phyloP scores from a whole-genome alignment of 2,797 vertebrate genomes.

The Dermochelys coriacea region DNA sequence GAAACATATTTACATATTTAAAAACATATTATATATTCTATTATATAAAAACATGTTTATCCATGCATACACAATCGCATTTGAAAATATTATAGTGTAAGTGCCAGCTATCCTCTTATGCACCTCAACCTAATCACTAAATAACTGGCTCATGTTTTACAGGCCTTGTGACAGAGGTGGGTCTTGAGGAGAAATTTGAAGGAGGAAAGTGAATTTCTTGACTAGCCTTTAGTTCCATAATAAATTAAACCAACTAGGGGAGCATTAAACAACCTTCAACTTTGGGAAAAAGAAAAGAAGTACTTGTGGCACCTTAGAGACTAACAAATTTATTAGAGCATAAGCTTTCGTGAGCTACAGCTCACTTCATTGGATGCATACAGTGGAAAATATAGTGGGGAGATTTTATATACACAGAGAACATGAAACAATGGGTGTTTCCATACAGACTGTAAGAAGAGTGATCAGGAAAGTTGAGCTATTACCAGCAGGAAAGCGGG shows the following conservation, averaged over 20 bases:
- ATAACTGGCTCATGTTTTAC: background rate
- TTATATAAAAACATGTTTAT: background rate
- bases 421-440: too few species aligned
- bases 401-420: too few species aligned
- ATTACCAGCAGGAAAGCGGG: too few species aligned
- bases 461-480: too few species aligned
- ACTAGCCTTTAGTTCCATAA: background rate
- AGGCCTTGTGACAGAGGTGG: background rate
- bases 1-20: background rate
- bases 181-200: background rate
- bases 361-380: too few species aligned
- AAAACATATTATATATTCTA: accelerated
- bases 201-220: background rate
- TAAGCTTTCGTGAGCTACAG: too few species aligned
- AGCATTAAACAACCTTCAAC: background rate
- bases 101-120: background rate
- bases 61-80: accelerated
- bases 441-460: too few species aligned
- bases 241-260: background rate
- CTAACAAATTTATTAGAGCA: too few species aligned
- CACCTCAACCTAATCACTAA: background rate
- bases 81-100: background rate
- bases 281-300: background rate
- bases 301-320: too few species aligned
- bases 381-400: too few species aligned